Percentiles rank a stretch among this genome's conserved stretches.
Conservation (phyloP, 2,797 vertebrate species). For the Microchirus variegatus region DNA sequence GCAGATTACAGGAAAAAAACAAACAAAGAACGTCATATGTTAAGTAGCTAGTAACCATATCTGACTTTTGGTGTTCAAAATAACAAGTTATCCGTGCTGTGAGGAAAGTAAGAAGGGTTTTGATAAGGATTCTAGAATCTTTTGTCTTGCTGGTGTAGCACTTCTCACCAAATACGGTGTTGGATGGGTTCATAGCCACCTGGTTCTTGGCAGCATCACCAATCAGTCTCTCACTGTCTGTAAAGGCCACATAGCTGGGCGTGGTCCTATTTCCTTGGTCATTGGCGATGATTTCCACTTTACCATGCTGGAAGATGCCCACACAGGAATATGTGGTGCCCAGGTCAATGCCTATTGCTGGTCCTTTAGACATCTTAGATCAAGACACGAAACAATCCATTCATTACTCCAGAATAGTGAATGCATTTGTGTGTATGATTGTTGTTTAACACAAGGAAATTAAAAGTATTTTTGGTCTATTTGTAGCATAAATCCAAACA, state of each 20-base stretch:
- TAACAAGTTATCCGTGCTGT: background rate
- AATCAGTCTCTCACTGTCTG: constrained; percentile 89
- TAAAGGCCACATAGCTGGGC: constrained; percentile 93
- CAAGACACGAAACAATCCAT: constrained; percentile 19
- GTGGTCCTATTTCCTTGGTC: constrained; percentile 90
- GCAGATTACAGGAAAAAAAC: constrained; percentile 6
- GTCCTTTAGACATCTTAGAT: constrained; percentile 83
- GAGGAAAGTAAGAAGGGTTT: background rate
- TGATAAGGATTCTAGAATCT: background rate
- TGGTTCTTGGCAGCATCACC: constrained; percentile 94
- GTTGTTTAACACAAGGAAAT: background rate
- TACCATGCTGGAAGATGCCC: constrained; percentile 87
- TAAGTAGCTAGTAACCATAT: background rate
- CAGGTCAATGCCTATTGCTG: constrained; percentile 85
- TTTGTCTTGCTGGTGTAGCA: background rate
- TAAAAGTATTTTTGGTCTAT: no score
- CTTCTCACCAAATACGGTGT: constrained; percentile 90
- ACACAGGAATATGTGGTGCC: constrained; percentile 88
- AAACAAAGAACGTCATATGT: background rate
- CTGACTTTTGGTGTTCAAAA: background rate
- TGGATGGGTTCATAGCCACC: constrained; percentile 91
- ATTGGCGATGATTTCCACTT: constrained; percentile 87
- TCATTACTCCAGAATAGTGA: background rate
- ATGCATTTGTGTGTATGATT: background rate
- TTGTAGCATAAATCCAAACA: background rate